phyloP scores from a whole-genome alignment of 2,888 invertebrate species.

The Asteroscopus sphinx region DNA sequence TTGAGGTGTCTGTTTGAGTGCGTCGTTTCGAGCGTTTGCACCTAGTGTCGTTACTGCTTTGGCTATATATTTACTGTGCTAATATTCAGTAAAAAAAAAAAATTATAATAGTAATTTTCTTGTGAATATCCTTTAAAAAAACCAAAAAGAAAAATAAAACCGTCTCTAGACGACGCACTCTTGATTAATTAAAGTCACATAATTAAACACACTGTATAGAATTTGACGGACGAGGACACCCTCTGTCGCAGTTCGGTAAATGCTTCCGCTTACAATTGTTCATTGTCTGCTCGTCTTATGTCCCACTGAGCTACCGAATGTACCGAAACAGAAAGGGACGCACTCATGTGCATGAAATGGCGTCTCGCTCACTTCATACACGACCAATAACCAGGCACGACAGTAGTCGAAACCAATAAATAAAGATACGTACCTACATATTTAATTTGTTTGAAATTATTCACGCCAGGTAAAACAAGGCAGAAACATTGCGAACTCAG shows the following conservation, averaged over 20 bases:
- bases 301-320: conserved; percentile 45
- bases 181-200: conserved; percentile 28
- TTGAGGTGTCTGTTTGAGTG: too few relatives aligned
- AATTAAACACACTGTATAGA: conserved; percentile 23
- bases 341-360: conserved; percentile 37
- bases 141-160: too few relatives aligned
- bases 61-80: too few relatives aligned
- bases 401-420: conserved; percentile 34
- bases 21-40: too few relatives aligned
- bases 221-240: conserved; percentile 32
- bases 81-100: too few relatives aligned
- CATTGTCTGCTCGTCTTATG: conserved; percentile 56
- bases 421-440: too few relatives aligned
- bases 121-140: too few relatives aligned
- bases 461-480: conserved; percentile 26
- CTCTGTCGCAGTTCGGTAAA: conserved; percentile 50
- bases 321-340: conserved; percentile 49
- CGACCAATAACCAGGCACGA: conserved; percentile 25
- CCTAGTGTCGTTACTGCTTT: too few relatives aligned
- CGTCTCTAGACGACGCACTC: neutral
- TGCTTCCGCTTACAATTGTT: conserved; percentile 63
- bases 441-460: conserved; percentile 43
- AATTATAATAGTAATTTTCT: too few relatives aligned
- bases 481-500: conserved; percentile 18
- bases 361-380: conserved; percentile 45